These are phyloP conservation scores for Acronicta aceris DNA, from an alignment of 2,888 invertebrate genomes.

Conservation along the genomic window DNA sequence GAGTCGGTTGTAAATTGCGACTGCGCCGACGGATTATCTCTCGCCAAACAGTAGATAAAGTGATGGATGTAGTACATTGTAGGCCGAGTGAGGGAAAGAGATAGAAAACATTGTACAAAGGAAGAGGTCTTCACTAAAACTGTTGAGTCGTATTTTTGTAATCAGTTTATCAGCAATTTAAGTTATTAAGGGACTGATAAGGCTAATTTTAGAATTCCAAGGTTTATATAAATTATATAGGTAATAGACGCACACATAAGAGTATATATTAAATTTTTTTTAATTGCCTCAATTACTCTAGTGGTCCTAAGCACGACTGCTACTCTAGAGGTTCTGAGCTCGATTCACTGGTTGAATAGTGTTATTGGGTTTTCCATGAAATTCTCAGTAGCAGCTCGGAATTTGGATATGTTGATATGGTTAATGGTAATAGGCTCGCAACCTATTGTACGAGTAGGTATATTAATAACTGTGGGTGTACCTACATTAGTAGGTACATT, in stretches of 20 bases:
- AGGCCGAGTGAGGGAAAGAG: constrained; percentile 16
- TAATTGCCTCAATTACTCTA: too few relatives aligned
- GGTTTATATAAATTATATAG: constrained; percentile 10
- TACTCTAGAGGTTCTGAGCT: too few relatives aligned
- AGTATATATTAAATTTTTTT: too few relatives aligned
- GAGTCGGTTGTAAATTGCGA: constrained; percentile 58
- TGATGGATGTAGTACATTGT: constrained; percentile 66
- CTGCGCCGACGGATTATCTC: constrained; percentile 65
- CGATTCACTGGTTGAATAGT: too few relatives aligned
- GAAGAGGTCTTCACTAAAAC: constrained; percentile 20
- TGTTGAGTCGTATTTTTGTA: constrained; percentile 15
- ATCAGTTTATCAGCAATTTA: constrained; percentile 7
- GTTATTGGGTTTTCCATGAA: too few relatives aligned
- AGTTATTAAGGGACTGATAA: constrained; percentile 3
- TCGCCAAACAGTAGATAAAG: constrained; percentile 68
- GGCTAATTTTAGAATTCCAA: constrained; percentile 9
- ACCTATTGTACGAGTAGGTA: too few relatives aligned
- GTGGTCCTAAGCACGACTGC: too few relatives aligned
- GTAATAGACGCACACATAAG: background rate
- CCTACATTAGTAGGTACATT: too few relatives aligned
- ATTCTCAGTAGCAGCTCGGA: too few relatives aligned
- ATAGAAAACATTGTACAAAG: constrained; percentile 15
- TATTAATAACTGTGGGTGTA: too few relatives aligned
- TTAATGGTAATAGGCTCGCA: too few relatives aligned
- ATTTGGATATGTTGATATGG: too few relatives aligned